These are phyloP conservation scores for Xiphydria camelus DNA, from an alignment of 2,888 invertebrate species.

Conservation along the genomic window DNA sequence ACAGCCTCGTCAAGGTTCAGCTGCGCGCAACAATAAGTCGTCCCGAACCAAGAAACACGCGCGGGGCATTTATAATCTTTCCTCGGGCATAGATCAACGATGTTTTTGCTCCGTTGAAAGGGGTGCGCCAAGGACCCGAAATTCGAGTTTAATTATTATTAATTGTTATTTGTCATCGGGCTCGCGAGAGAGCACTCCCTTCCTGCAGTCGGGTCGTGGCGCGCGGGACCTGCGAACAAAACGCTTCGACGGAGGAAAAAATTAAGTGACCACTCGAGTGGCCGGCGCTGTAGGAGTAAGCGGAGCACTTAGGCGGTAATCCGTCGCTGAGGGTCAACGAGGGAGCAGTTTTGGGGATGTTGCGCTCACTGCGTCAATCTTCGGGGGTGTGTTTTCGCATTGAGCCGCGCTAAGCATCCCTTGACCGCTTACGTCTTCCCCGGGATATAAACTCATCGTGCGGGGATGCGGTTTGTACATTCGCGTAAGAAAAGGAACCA, in stretches of 20 bases:
- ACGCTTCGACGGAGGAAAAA: too few species aligned
- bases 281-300: slow-evolving; percentile 23
- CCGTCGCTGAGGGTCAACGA: slow-evolving; percentile 32
- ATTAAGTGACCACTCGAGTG: slow-evolving; percentile 35
- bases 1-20: slow-evolving; percentile 26
- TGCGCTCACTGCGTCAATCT: slow-evolving; percentile 24
- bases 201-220: too few species aligned
- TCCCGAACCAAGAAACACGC: not conserved
- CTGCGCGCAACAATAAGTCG: slow-evolving; percentile 29
- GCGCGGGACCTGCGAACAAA: too few species aligned
- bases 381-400: too few species aligned
- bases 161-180: slow-evolving; percentile 33
- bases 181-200: not conserved
- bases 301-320: slow-evolving; percentile 39
- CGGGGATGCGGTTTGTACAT: too few species aligned
- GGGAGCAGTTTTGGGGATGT: slow-evolving; percentile 23
- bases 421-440: too few species aligned
- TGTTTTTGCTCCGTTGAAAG: slow-evolving; percentile 51
- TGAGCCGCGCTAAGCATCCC: too few species aligned
- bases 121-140: slow-evolving; percentile 37
- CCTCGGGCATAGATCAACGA: slow-evolving; percentile 48
- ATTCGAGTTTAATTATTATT: slow-evolving; percentile 50
- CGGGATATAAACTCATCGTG: too few species aligned
- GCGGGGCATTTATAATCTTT: slow-evolving; percentile 45
- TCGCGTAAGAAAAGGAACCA: too few species aligned